phyloP scores from a whole-genome alignment of 2,888 invertebrate species.

The Lasioglossum malachurum region DNA sequence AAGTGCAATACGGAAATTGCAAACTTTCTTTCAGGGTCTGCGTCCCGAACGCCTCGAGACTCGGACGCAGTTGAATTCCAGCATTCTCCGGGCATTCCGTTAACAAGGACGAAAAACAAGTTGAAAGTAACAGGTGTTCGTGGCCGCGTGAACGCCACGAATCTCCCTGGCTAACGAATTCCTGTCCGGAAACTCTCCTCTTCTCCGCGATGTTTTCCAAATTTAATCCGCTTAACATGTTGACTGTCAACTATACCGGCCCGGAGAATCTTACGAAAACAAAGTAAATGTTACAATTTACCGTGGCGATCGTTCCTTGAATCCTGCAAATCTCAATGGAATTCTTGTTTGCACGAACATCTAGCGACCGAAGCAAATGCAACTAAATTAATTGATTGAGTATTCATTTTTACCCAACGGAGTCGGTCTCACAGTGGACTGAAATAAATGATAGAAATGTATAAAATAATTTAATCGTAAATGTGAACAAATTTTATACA shows the following conservation, averaged over 20 bases:
- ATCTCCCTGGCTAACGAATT: not conserved
- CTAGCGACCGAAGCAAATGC: too few relatives aligned
- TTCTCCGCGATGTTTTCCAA: not conserved
- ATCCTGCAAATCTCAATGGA: too few relatives aligned
- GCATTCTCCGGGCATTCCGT: not conserved
- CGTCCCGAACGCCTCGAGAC: not conserved
- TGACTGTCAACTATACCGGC: not conserved
- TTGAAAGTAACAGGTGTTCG: constrained; percentile 23
- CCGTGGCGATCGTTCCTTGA: too few relatives aligned
- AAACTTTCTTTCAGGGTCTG: not conserved
- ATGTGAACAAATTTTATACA: too few relatives aligned
- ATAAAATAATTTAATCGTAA: too few relatives aligned
- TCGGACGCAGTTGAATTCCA: not conserved
- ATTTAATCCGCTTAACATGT: not conserved
- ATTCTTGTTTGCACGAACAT: too few relatives aligned
- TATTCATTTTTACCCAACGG: too few relatives aligned
- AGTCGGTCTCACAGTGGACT: too few relatives aligned
- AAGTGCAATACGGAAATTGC: not conserved
- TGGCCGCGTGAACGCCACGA: not conserved
- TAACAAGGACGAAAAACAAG: constrained; percentile 16
- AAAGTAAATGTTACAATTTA: not conserved
- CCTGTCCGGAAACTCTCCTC: not conserved
- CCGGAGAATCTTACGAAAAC: not conserved
- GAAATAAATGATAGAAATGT: too few relatives aligned
- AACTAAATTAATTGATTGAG: too few relatives aligned